A percentile compares a stretch with the other conserved stretches of the same genome.
Conservation (phyloP, 53 echinoderm and acorn worm species). For the Temnopleurus reevesii region DNA sequence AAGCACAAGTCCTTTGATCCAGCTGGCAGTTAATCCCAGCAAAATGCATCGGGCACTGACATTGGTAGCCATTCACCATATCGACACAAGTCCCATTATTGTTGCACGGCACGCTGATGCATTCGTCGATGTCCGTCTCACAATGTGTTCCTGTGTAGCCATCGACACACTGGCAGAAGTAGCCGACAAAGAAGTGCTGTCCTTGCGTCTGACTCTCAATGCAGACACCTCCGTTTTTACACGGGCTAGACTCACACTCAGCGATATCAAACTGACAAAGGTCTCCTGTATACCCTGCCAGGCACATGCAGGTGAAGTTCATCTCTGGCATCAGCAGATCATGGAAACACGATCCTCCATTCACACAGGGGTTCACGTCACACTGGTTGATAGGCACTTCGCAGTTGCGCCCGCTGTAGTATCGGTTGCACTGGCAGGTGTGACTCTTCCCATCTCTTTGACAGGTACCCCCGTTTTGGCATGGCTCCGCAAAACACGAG, state of each 20-base stretch:
- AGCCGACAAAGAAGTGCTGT: constrained; percentile 80
- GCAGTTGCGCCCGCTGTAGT: constrained; percentile 81
- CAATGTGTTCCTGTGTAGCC: constrained; percentile 88
- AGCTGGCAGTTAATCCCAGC: constrained; percentile 73
- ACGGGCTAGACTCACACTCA: constrained; percentile 85
- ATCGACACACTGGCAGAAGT: constrained; percentile 71
- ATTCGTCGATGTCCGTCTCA: constrained; percentile 79
- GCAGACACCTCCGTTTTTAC: constrained; percentile 76
- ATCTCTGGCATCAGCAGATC: constrained; percentile 68
- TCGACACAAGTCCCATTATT: constrained; percentile 78
- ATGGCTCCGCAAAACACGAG: constrained; percentile 72
- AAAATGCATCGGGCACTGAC: constrained; percentile 69
- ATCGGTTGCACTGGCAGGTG: constrained; percentile 71
- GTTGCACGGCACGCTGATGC: constrained; percentile 70
- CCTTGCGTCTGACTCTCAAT: constrained; percentile 67
- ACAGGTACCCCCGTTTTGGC: constrained; percentile 73
- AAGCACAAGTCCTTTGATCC: constrained; percentile 84
- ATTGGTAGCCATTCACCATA: constrained; percentile 67
- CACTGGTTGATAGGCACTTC: constrained; percentile 86
- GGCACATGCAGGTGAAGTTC: constrained; percentile 81
- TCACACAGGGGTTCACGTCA: constrained; percentile 74
- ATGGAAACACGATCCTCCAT: constrained; percentile 88
- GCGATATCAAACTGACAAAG: constrained; percentile 77
- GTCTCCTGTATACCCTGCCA: constrained; percentile 70
- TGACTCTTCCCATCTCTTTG: constrained; percentile 48